phyloP scores from a whole-genome alignment of 2,797 vertebrate species.

The Mormyrops attenuatus region DNA sequence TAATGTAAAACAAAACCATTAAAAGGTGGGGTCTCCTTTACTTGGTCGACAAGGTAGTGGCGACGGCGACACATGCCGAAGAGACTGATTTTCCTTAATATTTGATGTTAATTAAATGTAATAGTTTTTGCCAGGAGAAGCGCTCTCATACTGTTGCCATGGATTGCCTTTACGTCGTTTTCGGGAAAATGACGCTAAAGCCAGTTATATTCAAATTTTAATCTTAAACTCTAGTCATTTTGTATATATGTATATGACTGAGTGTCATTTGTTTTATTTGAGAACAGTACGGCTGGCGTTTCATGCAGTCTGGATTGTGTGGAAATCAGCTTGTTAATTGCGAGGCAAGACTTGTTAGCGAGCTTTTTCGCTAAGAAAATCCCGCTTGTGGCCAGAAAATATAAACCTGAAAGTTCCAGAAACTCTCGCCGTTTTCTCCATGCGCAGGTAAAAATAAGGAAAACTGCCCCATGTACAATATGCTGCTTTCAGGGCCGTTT shows the following conservation, averaged over 20 bases:
- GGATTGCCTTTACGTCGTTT: background rate
- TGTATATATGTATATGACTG: background rate
- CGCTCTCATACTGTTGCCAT: background rate
- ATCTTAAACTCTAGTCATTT: background rate
- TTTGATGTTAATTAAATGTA: background rate
- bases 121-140: background rate
- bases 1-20: background rate
- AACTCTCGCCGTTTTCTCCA: background rate
- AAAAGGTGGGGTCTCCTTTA: background rate
- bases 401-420: slow-evolving; percentile 2
- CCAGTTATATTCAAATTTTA: background rate
- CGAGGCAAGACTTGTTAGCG: background rate
- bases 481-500: background rate
- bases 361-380: background rate
- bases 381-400: background rate
- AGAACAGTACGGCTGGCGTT: background rate
- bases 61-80: background rate
- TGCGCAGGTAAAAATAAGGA: background rate
- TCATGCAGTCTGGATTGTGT: background rate
- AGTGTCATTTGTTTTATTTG: background rate
- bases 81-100: background rate
- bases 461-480: background rate
- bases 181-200: background rate
- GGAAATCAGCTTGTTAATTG: background rate
- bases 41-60: background rate